These are phyloP conservation scores for Turnix velox DNA, from an alignment of 2,113 vertebrate species.

Conservation along the genomic window DNA sequence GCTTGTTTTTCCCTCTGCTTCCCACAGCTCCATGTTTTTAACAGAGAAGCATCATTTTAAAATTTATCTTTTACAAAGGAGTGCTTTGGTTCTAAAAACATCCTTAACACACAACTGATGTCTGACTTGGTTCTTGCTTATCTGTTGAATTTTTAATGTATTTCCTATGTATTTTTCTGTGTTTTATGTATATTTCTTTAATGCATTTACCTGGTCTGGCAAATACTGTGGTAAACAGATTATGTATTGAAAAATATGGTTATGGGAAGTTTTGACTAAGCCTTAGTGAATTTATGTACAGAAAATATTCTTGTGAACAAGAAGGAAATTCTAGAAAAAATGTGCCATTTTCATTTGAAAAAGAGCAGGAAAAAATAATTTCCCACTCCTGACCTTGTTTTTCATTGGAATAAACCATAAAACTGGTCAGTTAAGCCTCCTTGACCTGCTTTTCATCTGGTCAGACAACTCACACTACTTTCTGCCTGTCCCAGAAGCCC, in stretches of 20 bases:
- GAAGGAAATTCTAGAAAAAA: not conserved
- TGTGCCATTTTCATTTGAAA: not conserved
- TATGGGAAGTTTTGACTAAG: not conserved
- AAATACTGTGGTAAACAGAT: not conserved
- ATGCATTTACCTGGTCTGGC: not conserved
- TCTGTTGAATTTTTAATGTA: not conserved
- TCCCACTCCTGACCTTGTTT: not conserved
- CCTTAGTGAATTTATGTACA: not conserved
- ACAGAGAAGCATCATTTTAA: not conserved
- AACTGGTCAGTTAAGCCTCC: not conserved
- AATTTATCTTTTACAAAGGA: not conserved
- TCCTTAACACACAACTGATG: not conserved
- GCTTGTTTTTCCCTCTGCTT: not conserved
- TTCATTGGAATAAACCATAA: not conserved
- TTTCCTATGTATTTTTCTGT: not conserved
- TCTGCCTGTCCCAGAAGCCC: not conserved
- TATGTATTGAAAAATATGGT: not conserved
- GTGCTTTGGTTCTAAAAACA: not conserved
- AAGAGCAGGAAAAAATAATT: not conserved
- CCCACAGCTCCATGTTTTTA: not conserved
- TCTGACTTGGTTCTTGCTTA: not conserved
- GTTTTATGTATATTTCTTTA: not conserved
- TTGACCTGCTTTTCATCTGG: not conserved
- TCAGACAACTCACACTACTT: not conserved
- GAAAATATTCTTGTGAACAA: slow-evolving; percentile 11